Conservation (phyloP, 2,113 vertebrate genomes). For the Thymallus thymallus region DNA sequence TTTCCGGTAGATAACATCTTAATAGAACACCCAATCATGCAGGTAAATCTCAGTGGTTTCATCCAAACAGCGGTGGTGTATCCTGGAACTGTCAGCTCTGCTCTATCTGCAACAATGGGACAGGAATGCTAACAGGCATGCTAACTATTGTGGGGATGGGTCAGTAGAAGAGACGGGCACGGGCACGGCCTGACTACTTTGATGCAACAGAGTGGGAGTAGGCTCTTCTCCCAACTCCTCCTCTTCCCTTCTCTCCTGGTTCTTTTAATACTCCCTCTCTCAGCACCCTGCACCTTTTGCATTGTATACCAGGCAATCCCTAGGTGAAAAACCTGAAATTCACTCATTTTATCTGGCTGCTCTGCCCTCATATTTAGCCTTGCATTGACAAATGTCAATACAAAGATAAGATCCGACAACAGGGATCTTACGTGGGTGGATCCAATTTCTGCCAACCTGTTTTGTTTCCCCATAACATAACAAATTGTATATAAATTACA, state of each 20-base stretch:
- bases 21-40: not conserved
- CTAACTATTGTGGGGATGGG: no score
- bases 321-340: no score
- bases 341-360: no score
- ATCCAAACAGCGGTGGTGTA: not conserved
- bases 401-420: no score
- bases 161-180: not conserved
- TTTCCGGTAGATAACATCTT: not conserved
- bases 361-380: no score
- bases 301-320: no score
- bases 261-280: not conserved
- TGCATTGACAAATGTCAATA: no score
- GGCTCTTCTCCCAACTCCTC: not conserved
- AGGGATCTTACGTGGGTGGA: no score
- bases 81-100: not conserved
- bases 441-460: no score
- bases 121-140: not conserved
- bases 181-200: not conserved
- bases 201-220: not conserved
- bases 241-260: not conserved
- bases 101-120: not conserved
- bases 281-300: slow-evolving; percentile 1
- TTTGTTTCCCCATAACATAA: no score
- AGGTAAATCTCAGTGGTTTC: not conserved
- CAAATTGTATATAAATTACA: no score